phyloP scores from a whole-genome alignment of 1,140 invertebrate species.

The Drosophila pruinosa region DNA sequence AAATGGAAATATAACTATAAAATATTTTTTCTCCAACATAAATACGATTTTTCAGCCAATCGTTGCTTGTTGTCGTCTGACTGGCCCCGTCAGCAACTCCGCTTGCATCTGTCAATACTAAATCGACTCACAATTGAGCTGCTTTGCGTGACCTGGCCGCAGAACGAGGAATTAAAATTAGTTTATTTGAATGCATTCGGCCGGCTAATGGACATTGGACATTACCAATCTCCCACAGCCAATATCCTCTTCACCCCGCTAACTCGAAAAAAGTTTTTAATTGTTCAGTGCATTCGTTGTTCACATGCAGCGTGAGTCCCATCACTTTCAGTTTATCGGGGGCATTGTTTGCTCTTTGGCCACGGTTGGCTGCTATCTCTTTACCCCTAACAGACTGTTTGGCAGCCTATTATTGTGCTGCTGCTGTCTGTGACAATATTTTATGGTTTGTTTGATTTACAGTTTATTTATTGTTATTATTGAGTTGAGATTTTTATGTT shows the following conservation, averaged over 20 bases:
- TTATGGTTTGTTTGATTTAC: slow-evolving; percentile 45
- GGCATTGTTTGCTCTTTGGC: slow-evolving; percentile 50
- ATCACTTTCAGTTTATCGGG: slow-evolving; percentile 51
- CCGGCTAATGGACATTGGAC: slow-evolving; percentile 50
- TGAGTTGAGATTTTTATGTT: slow-evolving; percentile 39
- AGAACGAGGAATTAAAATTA: slow-evolving; percentile 75
- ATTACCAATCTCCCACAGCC: slow-evolving; percentile 37
- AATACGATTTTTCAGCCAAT: slow-evolving; percentile 34
- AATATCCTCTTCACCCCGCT: not conserved
- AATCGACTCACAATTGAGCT: slow-evolving; percentile 70
- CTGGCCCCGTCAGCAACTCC: not conserved
- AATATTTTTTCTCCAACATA: slow-evolving; percentile 41
- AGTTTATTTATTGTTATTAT: slow-evolving; percentile 48
- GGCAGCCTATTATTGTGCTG: slow-evolving; percentile 40
- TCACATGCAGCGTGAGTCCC: slow-evolving; percentile 53
- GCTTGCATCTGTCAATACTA: slow-evolving; percentile 1
- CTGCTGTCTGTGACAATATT: slow-evolving; percentile 48
- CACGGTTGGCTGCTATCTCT: not conserved
- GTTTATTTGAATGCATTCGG: slow-evolving; percentile 64
- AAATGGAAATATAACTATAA: slow-evolving; percentile 13
- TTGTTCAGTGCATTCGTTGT: slow-evolving; percentile 49
- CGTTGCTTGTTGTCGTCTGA: not conserved
- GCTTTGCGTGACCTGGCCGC: slow-evolving; percentile 62
- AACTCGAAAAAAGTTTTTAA: slow-evolving; percentile 9
- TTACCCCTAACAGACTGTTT: not conserved